Conservation (phyloP, 2,113 vertebrate species). For the Pica pica region DNA sequence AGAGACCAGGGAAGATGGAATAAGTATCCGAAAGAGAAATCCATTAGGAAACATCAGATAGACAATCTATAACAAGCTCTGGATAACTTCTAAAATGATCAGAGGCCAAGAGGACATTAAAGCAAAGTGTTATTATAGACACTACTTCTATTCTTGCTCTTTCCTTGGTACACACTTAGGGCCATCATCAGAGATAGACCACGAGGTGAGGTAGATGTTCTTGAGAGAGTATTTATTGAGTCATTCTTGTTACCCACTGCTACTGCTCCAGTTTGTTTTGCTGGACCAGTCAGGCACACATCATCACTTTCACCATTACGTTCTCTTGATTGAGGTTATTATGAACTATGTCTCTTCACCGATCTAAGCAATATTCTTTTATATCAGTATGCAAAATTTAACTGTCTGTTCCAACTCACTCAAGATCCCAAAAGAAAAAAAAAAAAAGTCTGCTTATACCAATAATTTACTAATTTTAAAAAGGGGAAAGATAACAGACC, state of each 20-base stretch:
- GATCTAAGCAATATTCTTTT: background rate
- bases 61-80: background rate
- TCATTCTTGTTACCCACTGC: background rate
- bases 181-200: background rate
- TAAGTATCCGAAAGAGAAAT: background rate
- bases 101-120: background rate
- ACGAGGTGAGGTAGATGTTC: rapidly evolving
- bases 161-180: background rate
- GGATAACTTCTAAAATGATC: background rate
- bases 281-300: background rate
- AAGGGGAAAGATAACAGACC: background rate
- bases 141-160: background rate
- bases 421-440: background rate
- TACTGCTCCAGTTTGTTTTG: background rate
- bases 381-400: background rate
- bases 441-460: background rate
- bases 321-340: background rate
- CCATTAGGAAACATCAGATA: background rate
- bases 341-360: background rate
- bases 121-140: background rate
- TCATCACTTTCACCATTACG: background rate
- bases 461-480: background rate
- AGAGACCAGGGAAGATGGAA: background rate
- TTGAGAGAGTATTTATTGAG: background rate
- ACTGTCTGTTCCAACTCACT: background rate